A percentile compares a stretch with the other conserved stretches of the same genome.
Evolutionary conservation across 2,888 invertebrate species (phyloP).

Genomic region (Volucella bombylans): DNA sequence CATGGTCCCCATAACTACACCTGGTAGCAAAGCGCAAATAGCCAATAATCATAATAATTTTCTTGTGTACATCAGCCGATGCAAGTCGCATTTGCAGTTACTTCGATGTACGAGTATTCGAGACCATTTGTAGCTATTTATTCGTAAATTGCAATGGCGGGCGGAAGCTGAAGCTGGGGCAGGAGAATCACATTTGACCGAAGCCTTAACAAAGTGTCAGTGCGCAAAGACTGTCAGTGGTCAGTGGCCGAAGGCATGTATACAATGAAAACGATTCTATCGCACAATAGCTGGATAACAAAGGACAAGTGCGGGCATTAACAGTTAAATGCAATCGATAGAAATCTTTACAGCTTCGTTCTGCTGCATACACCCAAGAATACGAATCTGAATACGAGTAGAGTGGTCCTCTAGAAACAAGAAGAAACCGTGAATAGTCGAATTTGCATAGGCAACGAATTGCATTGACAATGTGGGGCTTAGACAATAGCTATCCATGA

Average conservation of each 20-base stretch:
- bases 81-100: constrained; percentile 67
- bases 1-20: not conserved
- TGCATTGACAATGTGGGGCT: constrained; percentile 71
- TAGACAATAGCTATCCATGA: constrained; percentile 64
- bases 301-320: constrained; percentile 74
- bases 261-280: constrained; percentile 72
- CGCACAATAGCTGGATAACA: constrained; percentile 70
- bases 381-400: constrained; percentile 30
- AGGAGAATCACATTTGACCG: constrained; percentile 36
- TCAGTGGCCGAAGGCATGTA: constrained; percentile 62
- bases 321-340: constrained; percentile 74
- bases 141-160: constrained; percentile 49
- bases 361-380: constrained; percentile 12
- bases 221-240: constrained; percentile 48
- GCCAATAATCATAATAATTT: constrained; percentile 74
- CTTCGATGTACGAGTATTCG: constrained; percentile 59
- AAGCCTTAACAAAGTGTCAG: constrained; percentile 68
- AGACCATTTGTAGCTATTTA: constrained; percentile 71
- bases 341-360: constrained; percentile 73
- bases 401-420: no score
- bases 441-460: constrained; percentile 72
- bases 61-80: constrained; percentile 61
- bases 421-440: constrained; percentile 9
- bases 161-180: constrained; percentile 31
- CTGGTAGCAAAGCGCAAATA: constrained; percentile 53